Evolutionary conservation across 2,888 invertebrate genomes (phyloP), one percentile per base, ranked within the genome.

Genomic region (Tupiocoris notatus): DNA sequence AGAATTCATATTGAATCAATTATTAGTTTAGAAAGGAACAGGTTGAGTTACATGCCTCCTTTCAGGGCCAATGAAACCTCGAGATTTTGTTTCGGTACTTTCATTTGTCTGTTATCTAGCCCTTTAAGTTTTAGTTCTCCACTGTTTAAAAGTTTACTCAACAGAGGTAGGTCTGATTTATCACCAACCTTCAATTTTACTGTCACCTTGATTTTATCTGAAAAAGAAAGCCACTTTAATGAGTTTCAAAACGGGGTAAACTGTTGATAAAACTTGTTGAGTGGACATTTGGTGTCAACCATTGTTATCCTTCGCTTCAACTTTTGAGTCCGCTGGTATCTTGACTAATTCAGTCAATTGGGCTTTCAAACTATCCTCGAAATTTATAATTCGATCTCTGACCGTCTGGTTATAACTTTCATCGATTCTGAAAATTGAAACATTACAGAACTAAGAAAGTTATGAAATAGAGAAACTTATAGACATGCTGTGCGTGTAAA

Each of bases 341-440:
- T 76, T 76, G 3, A 77, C 61, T 2, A 24, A 68, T 23, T 59
- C 59, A 18, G 57, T 63, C 54, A 78, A 66, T 23, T 78, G 78
- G n/a, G 58, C 63, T 68, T 77, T 74, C n/a, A 78, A 9, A 58
- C 20, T 25, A 18, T 74, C 63, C 64, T 74, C 76, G 24, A 78
- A 78, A 18, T 77, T 68, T n/a, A 63, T 23, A 57, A 77, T 71
- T 22, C 63, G 73, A 17, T 23, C 20, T 12, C 71, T 74, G 2
- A 78, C 77, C 6, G 77, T 74, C 25, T 54, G 59, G 17, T 23
- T 68, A 56, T 62, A 78, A 18, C 54, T 77, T 66, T 77, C 78
- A 65, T 77, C 68, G 23, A 78, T 77, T 21, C 76, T 76, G 56
- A 54, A 74, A 64, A 59, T n/a, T n/a, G n/a, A n/a, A n/a, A n/a